Conservation (phyloP, 2,797 vertebrate genomes). For the Emydoidea blandingii region DNA sequence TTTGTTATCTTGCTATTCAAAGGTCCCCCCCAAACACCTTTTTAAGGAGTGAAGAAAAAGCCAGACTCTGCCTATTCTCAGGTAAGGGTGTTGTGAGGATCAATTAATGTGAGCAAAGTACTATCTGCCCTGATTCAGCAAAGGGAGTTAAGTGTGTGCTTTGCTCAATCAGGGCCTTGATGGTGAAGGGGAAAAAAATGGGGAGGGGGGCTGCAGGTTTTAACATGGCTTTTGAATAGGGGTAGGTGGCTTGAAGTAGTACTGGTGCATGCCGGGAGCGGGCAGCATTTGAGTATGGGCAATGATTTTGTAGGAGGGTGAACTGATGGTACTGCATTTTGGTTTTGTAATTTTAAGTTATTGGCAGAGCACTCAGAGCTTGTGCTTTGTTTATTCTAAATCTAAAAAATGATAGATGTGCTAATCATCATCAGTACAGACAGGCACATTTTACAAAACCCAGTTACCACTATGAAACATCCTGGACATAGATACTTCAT, state of each 20-base stretch:
- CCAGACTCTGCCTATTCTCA: background rate
- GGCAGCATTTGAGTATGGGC: background rate
- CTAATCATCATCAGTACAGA: background rate
- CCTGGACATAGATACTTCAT: background rate
- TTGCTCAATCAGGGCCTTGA: background rate
- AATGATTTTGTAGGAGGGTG: fast-evolving
- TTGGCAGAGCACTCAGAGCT: background rate
- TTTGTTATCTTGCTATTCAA: background rate
- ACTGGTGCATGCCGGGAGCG: background rate
- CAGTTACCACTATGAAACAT: background rate
- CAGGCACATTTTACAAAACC: background rate
- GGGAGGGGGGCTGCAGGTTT: background rate
- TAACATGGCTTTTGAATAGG: background rate
- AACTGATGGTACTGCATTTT: background rate
- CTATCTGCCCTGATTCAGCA: background rate
- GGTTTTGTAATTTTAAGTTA: background rate
- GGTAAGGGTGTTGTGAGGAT: background rate
- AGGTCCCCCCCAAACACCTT: background rate
- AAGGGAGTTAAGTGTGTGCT: constrained; percentile 14
- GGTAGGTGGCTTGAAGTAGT: background rate
- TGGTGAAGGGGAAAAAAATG: constrained; percentile 2
- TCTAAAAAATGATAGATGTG: background rate
- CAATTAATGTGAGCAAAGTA: background rate
- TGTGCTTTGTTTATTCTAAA: background rate
- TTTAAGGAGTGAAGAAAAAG: background rate